Base-by-base conservation (phyloP, 35 echinoderm and acorn worm species). In the Anneissia japonica region DNA sequence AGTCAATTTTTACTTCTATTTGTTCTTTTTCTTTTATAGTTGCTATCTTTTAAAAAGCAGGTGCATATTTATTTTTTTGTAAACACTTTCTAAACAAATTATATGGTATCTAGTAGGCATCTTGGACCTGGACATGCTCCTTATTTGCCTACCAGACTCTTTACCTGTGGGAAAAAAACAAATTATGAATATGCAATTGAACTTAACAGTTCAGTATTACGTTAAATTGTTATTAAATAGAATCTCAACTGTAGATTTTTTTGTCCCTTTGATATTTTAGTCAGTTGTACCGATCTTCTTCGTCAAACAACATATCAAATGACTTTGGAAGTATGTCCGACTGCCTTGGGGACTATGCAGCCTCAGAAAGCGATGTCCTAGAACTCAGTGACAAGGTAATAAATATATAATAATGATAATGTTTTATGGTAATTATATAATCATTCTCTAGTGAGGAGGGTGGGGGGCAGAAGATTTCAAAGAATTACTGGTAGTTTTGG, bases 381-480 rank as follows among this genome's bases (percentile, higher is more conserved):
- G 95, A 98, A 85, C 87, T 98, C 9, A 98, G 88, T 39, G 95
- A 98, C 72, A 98, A 88, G 91, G 95, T 98, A 84, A 30, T 17
- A 31, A 2, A 33, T 21, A 12, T 86, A 5, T 28, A 4, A 1
- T 37, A n/a, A 31, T 46, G 7, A 82, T 43, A 7, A 12, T 77
- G 23, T 32, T 43, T 43, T 6, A 43, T 43, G 40, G 4, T 43
- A 43, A n/a, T n/a, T n/a, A n/a, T n/a, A n/a, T n/a, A n/a, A n/a
- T n/a, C n/a, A n/a, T n/a, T n/a, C n/a, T n/a, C n/a, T n/a, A n/a
- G n/a, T n/a, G n/a, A n/a, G n/a, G n/a, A 77, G 17, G 31, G 14
- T 11, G 31, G 12, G 31, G 31, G 32, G 31, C 31, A 19, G 51
- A 64, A 13, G n/a, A n/a, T n/a, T n/a, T n/a, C n/a, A n/a, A n/a